These are phyloP conservation scores for Drosophila stalkeri DNA, from an alignment of 2,888 invertebrate species.

Conservation along the genomic window DNA sequence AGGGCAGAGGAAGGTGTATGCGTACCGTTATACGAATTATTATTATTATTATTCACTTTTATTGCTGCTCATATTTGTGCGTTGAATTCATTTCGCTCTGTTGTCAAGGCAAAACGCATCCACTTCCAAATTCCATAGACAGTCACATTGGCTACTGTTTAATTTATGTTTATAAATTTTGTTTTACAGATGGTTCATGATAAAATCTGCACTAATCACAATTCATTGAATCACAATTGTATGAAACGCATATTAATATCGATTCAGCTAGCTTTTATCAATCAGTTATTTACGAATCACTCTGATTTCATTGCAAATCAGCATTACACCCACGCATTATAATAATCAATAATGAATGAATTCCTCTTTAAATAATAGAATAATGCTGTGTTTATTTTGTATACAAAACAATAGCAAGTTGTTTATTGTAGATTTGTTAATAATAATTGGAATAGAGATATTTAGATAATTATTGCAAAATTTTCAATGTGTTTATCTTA, in stretches of 20 bases:
- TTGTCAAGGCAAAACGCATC: slow-evolving; percentile 30
- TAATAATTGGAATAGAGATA: background rate
- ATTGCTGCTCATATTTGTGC: slow-evolving; percentile 42
- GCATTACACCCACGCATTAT: slow-evolving; percentile 9
- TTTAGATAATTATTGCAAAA: background rate
- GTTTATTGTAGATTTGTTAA: background rate
- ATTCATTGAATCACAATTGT: slow-evolving; percentile 12
- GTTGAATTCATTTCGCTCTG: slow-evolving; percentile 18
- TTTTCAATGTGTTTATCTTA: background rate
- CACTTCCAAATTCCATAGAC: slow-evolving; percentile 26
- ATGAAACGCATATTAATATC: slow-evolving; percentile 35
- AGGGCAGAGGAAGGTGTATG: slow-evolving; percentile 24
- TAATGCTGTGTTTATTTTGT: background rate
- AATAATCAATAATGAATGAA: slow-evolving; percentile 28
- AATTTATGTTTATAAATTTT: background rate
- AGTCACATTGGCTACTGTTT: background rate
- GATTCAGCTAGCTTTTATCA: background rate
- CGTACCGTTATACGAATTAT: slow-evolving; percentile 65
- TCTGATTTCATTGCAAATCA: slow-evolving; percentile 65
- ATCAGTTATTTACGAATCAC: slow-evolving; percentile 44
- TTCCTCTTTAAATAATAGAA: slow-evolving; percentile 14
- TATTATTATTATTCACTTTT: slow-evolving; percentile 66
- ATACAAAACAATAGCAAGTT: background rate
- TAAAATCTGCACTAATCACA: slow-evolving; percentile 47
- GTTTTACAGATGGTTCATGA: background rate